Evolutionary conservation across 2,113 vertebrate species (phyloP).

Genomic region (Leiothrix lutea): DNA sequence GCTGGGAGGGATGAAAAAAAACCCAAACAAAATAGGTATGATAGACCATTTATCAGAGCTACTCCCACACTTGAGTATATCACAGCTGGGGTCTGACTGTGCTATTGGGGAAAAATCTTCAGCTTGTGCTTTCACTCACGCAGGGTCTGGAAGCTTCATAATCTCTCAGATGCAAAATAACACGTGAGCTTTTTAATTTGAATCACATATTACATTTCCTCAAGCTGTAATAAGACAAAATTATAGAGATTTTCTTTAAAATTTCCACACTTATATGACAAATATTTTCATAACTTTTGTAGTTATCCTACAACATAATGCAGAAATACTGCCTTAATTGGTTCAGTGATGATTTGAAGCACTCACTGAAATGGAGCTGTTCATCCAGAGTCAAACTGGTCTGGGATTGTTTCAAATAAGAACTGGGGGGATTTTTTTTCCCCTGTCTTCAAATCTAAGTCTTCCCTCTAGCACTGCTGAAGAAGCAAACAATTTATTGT

Average conservation of each 20-base stretch:
- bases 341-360: neutral
- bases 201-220: neutral
- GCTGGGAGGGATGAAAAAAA: neutral
- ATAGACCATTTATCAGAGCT: neutral
- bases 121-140: neutral
- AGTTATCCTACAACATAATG: rapidly evolving
- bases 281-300: neutral
- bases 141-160: neutral
- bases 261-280: neutral
- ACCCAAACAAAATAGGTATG: neutral
- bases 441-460: neutral
- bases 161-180: neutral
- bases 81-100: neutral
- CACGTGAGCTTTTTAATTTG: neutral
- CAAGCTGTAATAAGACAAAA: neutral
- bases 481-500: neutral
- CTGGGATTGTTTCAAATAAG: neutral
- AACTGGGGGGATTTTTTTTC: neutral
- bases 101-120: neutral
- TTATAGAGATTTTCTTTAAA: neutral
- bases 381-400: neutral
- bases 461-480: neutral
- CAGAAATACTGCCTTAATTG: neutral
- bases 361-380: neutral
- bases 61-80: neutral